Evolutionary conservation across 2,113 vertebrate species (phyloP).

Genomic region (Lucifuga dentata): DNA sequence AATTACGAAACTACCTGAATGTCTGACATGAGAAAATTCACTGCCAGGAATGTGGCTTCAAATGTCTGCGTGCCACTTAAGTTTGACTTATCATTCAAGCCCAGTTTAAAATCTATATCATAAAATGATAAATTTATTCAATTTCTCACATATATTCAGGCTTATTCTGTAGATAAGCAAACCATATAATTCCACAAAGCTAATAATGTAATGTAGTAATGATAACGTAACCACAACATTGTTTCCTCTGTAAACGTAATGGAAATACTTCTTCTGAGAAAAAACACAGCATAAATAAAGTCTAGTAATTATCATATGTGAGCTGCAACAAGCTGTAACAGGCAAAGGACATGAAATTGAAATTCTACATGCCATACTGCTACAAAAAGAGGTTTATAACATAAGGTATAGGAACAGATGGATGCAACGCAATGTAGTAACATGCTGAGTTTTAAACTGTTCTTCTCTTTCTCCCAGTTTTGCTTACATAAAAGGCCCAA

Average conservation of each 20-base stretch:
- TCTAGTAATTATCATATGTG: neutral
- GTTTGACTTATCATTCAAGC: too few relatives aligned
- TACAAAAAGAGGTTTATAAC: neutral
- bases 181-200: neutral
- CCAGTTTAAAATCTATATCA: too few relatives aligned
- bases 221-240: neutral
- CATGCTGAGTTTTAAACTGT: slow-evolving; percentile 5
- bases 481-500: slow-evolving; percentile 28
- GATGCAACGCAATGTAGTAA: slow-evolving; percentile 1
- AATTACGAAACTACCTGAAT: too few relatives aligned
- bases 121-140: too few relatives aligned
- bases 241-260: slow-evolving; percentile 14
- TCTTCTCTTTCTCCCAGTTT: neutral
- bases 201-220: slow-evolving; percentile 8
- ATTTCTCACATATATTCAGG: neutral
- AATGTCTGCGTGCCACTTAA: too few relatives aligned
- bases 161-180: slow-evolving; percentile 15
- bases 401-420: neutral
- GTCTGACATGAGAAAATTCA: too few relatives aligned
- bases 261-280: slow-evolving; percentile 2
- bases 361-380: slow-evolving; percentile 8
- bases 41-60: too few relatives aligned
- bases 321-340: slow-evolving; percentile 13
- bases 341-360: neutral
- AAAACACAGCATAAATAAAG: neutral